These are phyloP conservation scores for Scaptomyza cyrtandrae DNA, from an alignment of 2,888 invertebrate genomes.

Conservation along the genomic window DNA sequence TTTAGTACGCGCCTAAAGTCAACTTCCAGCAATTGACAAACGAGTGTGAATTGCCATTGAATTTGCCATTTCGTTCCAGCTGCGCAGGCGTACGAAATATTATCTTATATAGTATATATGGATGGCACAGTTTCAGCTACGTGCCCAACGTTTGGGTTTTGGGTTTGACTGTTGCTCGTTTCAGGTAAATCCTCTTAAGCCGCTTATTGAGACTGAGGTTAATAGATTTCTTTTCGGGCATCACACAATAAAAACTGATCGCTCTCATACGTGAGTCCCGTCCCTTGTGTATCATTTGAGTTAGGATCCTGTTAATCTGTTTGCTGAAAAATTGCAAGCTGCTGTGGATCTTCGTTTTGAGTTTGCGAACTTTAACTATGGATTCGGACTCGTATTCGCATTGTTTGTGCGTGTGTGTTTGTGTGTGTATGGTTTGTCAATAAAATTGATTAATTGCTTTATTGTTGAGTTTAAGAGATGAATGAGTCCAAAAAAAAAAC, in stretches of 20 bases:
- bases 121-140: constrained; percentile 27
- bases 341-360: constrained; percentile 38
- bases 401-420: constrained; percentile 34
- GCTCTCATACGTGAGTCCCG: constrained; percentile 61
- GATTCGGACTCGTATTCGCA: constrained; percentile 20
- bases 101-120: background rate
- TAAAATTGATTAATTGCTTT: constrained; percentile 77
- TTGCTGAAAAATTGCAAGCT: constrained; percentile 76
- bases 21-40: constrained; percentile 73
- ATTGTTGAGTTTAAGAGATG: constrained; percentile 55
- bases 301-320: constrained; percentile 66
- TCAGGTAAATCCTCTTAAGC: constrained; percentile 72
- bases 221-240: constrained; percentile 62
- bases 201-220: constrained; percentile 72
- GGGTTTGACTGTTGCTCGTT: constrained; percentile 8
- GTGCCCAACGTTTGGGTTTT: constrained; percentile 40
- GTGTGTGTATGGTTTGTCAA: constrained; percentile 56
- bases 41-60: constrained; percentile 76
- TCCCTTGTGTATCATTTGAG: constrained; percentile 72
- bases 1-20: constrained; percentile 73
- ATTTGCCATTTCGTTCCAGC: constrained; percentile 67
- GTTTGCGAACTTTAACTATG: constrained; percentile 42
- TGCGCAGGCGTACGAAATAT: constrained; percentile 63
- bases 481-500: constrained; percentile 21
- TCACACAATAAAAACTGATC: constrained; percentile 52